Percentiles rank a stretch among this genome's conserved stretches.
phyloP scores from a whole-genome alignment of 2,888 invertebrate species.

The Amphipyra tragopoginis region DNA sequence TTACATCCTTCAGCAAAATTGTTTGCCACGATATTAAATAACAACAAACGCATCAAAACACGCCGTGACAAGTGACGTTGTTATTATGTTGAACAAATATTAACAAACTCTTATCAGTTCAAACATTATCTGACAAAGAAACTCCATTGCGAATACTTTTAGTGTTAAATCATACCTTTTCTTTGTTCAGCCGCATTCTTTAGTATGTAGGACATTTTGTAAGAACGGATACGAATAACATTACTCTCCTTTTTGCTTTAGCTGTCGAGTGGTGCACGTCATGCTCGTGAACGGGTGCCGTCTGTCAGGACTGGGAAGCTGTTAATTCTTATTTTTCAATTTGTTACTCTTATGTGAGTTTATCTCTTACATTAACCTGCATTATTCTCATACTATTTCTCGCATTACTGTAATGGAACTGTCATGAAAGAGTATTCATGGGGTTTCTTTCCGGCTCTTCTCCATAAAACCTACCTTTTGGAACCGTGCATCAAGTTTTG shows the following conservation, averaged over 20 bases:
- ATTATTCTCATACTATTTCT: no score
- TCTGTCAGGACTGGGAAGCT: no score
- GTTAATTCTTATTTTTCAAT: no score
- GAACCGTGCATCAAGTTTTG: no score
- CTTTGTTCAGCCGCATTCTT: constrained; percentile 57
- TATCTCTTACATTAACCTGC: no score
- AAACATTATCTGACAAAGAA: constrained; percentile 48
- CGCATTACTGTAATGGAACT: no score
- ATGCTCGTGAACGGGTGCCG: no score
- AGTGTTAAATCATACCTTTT: constrained; percentile 48
- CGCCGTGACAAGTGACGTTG: constrained; percentile 8
- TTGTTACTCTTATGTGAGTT: no score
- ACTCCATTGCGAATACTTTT: constrained; percentile 41
- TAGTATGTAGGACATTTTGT: constrained; percentile 10
- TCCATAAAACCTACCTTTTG: no score
- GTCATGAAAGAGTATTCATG: no score
- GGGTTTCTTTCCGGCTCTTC: no score
- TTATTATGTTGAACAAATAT: constrained; percentile 35
- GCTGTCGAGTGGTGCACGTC: no score
- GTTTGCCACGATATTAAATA: background rate
- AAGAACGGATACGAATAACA: constrained; percentile 3
- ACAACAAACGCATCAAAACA: constrained; percentile 5
- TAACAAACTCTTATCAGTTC: constrained; percentile 45
- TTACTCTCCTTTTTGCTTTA: background rate
- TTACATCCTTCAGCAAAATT: background rate